Conservation (phyloP, 2,888 invertebrate genomes). For the Dicyrtomina minuta region DNA sequence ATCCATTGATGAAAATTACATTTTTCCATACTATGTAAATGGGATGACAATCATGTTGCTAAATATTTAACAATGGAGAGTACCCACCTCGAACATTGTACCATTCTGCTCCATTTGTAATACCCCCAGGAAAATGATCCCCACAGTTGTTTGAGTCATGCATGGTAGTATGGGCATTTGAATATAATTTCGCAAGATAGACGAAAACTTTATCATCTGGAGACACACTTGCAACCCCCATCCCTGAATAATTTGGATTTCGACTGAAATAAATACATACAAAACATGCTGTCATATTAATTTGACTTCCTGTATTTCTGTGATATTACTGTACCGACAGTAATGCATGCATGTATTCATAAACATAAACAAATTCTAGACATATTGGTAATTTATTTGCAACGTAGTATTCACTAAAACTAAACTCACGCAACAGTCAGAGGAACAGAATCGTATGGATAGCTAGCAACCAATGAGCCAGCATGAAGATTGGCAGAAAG, state of each 20-base stretch:
- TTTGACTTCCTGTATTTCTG: too few relatives aligned
- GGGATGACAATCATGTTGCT: too few relatives aligned
- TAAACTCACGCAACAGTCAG: slow-evolving; percentile 31
- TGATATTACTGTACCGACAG: too few relatives aligned
- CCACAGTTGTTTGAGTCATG: slow-evolving; percentile 67
- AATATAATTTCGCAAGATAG: slow-evolving; percentile 73
- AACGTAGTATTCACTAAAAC: background rate
- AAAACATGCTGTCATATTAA: too few relatives aligned
- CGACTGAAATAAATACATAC: slow-evolving; percentile 56
- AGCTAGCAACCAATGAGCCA: slow-evolving; percentile 96
- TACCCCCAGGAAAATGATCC: slow-evolving; percentile 74
- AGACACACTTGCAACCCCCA: slow-evolving; percentile 70
- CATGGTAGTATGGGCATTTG: slow-evolving; percentile 75
- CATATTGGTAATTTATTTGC: background rate
- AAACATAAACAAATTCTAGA: background rate
- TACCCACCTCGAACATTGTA: slow-evolving; percentile 73
- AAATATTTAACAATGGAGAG: background rate
- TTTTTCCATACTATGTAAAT: too few relatives aligned
- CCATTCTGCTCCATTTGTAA: slow-evolving; percentile 92
- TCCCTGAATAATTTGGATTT: slow-evolving; percentile 53
- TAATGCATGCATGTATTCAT: too few relatives aligned
- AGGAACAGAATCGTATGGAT: slow-evolving; percentile 75
- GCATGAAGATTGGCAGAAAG: slow-evolving; percentile 93
- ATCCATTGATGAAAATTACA: too few relatives aligned
- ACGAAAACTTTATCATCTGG: slow-evolving; percentile 83